phyloP scores from a whole-genome alignment of 2,888 invertebrate genomes.

The Sinodicranocentrus sp. region DNA sequence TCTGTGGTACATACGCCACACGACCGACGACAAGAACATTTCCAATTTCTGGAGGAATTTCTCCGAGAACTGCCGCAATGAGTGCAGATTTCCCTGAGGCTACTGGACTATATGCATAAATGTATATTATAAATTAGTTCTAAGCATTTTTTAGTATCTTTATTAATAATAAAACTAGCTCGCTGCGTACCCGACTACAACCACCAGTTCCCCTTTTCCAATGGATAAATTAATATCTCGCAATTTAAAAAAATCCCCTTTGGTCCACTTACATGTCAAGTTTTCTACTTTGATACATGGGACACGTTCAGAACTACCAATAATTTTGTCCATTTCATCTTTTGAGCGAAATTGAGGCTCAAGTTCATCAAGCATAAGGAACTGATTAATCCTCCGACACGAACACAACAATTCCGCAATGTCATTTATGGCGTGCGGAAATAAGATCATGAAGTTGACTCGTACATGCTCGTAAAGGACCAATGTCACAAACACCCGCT shows the following conservation, averaged over 20 bases:
- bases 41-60: conserved; percentile 83
- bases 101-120: conserved; percentile 81
- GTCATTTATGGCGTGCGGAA: conserved; percentile 59
- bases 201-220: conserved; percentile 83
- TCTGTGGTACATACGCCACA: conserved; percentile 83
- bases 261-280: conserved; percentile 48
- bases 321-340: neutral
- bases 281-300: conserved; percentile 15
- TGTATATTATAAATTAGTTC: neutral
- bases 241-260: conserved; percentile 15
- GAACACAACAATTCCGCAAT: conserved; percentile 44
- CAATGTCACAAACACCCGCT: conserved; percentile 56
- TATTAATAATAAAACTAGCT: neutral
- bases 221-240: conserved; percentile 30
- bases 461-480: conserved; percentile 62
- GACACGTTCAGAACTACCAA: neutral
- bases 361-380: conserved; percentile 43
- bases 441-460: conserved; percentile 42
- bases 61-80: conserved; percentile 85
- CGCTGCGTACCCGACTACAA: conserved; percentile 82
- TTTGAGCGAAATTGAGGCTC: neutral
- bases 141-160: too few species aligned
- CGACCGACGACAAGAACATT: conserved; percentile 82
- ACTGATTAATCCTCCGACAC: conserved; percentile 36
- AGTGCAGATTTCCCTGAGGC: conserved; percentile 81